These are phyloP conservation scores for Discoglossus pictus DNA, from an alignment of 2,797 vertebrate species.

Conservation along the genomic window DNA sequence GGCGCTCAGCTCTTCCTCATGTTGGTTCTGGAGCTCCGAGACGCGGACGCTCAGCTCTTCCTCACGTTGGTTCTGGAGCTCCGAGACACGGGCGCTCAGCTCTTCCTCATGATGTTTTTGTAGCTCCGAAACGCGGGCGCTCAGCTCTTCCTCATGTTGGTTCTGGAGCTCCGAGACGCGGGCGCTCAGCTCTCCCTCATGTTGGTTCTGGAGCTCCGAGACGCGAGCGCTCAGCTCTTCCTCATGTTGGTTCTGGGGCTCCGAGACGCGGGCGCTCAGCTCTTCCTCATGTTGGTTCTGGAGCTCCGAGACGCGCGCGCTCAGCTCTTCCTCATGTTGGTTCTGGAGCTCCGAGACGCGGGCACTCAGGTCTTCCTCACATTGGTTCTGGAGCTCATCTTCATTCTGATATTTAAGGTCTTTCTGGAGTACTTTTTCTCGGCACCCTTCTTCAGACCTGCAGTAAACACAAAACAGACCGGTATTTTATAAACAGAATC, in stretches of 20 bases:
- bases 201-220: slow-evolving; percentile 55
- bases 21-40: slow-evolving; percentile 66
- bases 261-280: neutral
- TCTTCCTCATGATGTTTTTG: neutral
- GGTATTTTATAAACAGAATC: too few species aligned
- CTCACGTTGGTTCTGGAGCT: neutral
- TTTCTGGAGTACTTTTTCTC: slow-evolving; percentile 8
- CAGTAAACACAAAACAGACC: neutral
- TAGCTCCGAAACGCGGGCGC: neutral
- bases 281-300: neutral
- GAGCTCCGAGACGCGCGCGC: neutral
- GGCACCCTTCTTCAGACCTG: slow-evolving; percentile 9
- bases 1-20: too few species aligned
- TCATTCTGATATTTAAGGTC: neutral
- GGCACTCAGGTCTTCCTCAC: slow-evolving; percentile 58
- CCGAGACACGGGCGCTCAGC: neutral
- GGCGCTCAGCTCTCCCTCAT: slow-evolving; percentile 57
- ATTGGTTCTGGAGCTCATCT: slow-evolving; percentile 48
- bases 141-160: neutral
- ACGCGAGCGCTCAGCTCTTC: slow-evolving; percentile 46
- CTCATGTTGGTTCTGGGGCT: neutral
- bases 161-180: neutral
- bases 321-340: neutral
- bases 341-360: neutral
- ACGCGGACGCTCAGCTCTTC: slow-evolving; percentile 55